Base-by-base conservation (phyloP, 2,797 vertebrate genomes). In the Gambelia wislizenii region DNA sequence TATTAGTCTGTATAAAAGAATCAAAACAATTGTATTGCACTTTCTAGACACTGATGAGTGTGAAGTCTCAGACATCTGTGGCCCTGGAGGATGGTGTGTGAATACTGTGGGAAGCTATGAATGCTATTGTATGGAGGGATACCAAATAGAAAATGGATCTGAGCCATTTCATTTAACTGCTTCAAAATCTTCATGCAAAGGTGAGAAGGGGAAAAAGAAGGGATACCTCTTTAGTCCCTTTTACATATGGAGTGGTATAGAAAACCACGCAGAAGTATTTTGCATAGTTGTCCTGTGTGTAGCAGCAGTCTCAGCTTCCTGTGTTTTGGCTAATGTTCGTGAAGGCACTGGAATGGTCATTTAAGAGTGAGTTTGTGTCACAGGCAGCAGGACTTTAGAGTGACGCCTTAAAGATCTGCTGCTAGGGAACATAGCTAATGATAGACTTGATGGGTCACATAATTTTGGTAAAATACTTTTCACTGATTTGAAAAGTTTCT, bases 41-140 rank as follows among this genome's bases (percentile, higher is more conserved):
- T 86, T 93, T 95, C 52, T 94, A 99, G 98, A 99, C 93, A 84
- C 98, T 56, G 95, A 99, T 49, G 99, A 99, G 91, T 99, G 99
- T 95, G 89, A 93, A 33, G 86, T 96, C 2, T 77, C 95, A 75
- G 96, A 96, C 1, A 70, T 96, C 30, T 99, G 98, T 93, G 97
- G 98, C 91, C 96, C 4, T 18, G 98, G 98, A 64, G 97, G 96
- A 81, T 92, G 77, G 14, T 99, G 98, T 39, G 92, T 93, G 74
- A 99, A 99, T 94, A 97, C 97, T 9, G 93, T 92, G 0, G 98
- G 98, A 54, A 97, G 96, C 85, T 99, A 98, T 70, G 93, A 97
- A 22, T 99, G 98, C 93, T 96, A 96, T 81, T 99, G 99, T 95
- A 94, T 94, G 91, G 94, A 96, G 67, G 98, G 98, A 94, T 98